These are phyloP conservation scores for Hippocampus mohnikei DNA, from an alignment of 2,113 vertebrate species.

Conservation along the genomic window DNA sequence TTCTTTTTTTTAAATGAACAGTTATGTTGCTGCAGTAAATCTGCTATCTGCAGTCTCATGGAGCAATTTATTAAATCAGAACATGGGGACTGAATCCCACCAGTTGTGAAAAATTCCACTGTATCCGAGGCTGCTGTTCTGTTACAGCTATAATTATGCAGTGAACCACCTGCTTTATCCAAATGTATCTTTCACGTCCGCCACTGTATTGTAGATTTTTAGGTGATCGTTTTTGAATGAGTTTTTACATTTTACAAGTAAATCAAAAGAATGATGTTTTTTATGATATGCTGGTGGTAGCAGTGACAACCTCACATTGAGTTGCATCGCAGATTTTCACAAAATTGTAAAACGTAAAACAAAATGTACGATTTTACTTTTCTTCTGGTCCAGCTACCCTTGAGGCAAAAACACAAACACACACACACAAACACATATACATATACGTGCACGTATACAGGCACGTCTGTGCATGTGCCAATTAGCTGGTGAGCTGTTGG, in stretches of 20 bases:
- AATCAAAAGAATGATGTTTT: neutral
- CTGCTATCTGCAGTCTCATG: slow-evolving; percentile 39
- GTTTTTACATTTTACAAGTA: too few species aligned
- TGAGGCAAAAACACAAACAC: slow-evolving; percentile 1
- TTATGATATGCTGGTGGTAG: neutral
- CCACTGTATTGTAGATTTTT: too few species aligned
- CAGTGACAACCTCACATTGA: neutral
- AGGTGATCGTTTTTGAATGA: too few species aligned
- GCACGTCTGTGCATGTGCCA: slow-evolving; percentile 35
- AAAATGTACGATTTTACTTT: neutral
- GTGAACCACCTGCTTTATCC: too few species aligned
- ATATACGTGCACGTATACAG: neutral
- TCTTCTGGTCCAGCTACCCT: neutral
- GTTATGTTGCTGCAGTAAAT: slow-evolving; percentile 45
- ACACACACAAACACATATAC: slow-evolving; percentile 11
- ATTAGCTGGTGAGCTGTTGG: slow-evolving; percentile 19
- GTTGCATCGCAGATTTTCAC: neutral
- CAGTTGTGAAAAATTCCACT: slow-evolving; percentile 16
- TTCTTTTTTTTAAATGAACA: slow-evolving; percentile 27
- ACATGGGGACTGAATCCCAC: slow-evolving; percentile 51
- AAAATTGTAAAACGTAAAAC: neutral
- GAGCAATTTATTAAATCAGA: slow-evolving; percentile 40
- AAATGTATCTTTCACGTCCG: too few species aligned
- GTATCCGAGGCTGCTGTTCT: slow-evolving; percentile 4
- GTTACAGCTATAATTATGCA: too few species aligned